Conservation (phyloP, 2,113 vertebrate genomes). For the Mesitornis unicolor region DNA sequence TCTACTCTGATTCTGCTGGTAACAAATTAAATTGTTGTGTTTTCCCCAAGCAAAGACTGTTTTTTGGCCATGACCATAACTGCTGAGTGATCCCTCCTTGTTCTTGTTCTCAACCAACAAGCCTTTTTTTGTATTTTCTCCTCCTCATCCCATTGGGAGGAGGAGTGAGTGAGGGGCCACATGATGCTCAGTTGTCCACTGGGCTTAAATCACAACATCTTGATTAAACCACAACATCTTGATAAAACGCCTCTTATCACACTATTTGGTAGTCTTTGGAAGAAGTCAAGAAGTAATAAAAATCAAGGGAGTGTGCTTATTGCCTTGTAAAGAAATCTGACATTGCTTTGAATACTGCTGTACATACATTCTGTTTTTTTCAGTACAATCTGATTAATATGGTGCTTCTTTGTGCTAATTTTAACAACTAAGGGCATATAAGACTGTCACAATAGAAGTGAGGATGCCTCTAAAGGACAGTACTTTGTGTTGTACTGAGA, state of each 20-base stretch:
- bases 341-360: neutral
- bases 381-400: neutral
- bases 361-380: neutral
- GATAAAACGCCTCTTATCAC: neutral
- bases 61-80: too few relatives aligned
- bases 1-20: too few relatives aligned
- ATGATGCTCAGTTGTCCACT: too few relatives aligned
- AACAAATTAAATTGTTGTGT: too few relatives aligned
- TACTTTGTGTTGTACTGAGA: neutral
- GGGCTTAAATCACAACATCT: too few relatives aligned
- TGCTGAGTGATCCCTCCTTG: too few relatives aligned
- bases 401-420: neutral
- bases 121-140: too few relatives aligned
- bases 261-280: neutral
- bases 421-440: neutral
- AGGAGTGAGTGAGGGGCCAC: too few relatives aligned
- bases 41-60: too few relatives aligned
- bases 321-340: neutral
- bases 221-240: too few relatives aligned
- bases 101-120: too few relatives aligned
- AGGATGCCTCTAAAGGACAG: neutral
- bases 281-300: neutral
- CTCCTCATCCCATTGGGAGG: too few relatives aligned
- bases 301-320: neutral
- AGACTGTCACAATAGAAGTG: neutral